Conservation (phyloP, 2,888 invertebrate species). For the Mechanitis mazaeus region DNA sequence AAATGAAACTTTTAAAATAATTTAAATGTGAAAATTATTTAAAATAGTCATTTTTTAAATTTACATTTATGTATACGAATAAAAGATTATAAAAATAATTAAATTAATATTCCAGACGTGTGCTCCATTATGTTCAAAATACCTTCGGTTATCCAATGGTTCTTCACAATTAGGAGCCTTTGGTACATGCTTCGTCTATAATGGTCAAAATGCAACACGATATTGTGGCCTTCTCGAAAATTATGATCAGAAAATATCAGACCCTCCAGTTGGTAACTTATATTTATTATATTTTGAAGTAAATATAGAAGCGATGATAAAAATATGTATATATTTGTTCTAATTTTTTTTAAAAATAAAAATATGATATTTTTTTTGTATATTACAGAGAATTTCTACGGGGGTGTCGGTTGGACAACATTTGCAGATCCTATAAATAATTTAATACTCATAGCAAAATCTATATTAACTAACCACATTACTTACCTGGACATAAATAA, state of each 20-base stretch:
- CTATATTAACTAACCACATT: conserved; percentile 13
- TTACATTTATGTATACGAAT: neutral
- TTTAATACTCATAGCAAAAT: conserved; percentile 38
- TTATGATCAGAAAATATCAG: conserved; percentile 7
- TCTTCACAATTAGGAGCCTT: conserved; percentile 5
- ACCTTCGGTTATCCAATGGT: neutral
- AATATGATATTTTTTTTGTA: neutral
- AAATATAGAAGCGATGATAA: no score
- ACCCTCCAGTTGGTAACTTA: conserved; percentile 1
- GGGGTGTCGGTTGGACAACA: conserved; percentile 45
- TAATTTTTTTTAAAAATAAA: no score
- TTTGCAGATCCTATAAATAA: conserved; percentile 38
- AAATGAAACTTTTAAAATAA: no score
- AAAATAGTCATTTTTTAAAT: no score
- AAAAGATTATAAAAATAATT: neutral
- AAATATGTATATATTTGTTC: no score
- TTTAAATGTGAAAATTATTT: no score
- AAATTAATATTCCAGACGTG: conserved; percentile 40
- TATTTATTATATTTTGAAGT: neutral
- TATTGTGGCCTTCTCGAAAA: conserved; percentile 21
- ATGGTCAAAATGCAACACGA: conserved; percentile 10
- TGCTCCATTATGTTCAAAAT: conserved; percentile 41
- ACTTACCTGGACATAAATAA: conserved; percentile 16
- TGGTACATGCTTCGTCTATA: conserved; percentile 14
- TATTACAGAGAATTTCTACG: conserved; percentile 28